A percentile compares a stretch with the other conserved stretches of the same genome.
phyloP scores from a whole-genome alignment of 2,797 vertebrate species.

The Helarctos malayanus region DNA sequence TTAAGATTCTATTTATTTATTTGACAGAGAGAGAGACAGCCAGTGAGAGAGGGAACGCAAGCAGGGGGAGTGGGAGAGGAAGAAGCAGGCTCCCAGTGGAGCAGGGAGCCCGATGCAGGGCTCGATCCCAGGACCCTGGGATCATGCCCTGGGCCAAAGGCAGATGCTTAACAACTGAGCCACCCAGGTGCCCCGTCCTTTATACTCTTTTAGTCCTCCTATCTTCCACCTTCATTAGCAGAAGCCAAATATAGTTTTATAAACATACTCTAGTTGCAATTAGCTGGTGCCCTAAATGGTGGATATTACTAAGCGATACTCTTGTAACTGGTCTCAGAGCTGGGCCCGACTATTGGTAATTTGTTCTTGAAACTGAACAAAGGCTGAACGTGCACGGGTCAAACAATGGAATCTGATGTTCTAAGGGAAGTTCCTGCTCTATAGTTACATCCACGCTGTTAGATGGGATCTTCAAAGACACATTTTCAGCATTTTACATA shows the following conservation, averaged over 20 bases:
- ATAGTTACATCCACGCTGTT: not conserved
- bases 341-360: not conserved
- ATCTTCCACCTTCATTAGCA: not conserved
- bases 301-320: not conserved
- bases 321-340: not conserved
- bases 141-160: too few species aligned
- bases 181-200: not conserved
- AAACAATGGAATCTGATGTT: not conserved
- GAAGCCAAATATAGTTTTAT: constrained; percentile 32
- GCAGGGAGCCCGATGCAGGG: too few species aligned
- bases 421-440: not conserved
- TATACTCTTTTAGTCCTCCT: not conserved
- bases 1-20: too few species aligned
- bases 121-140: too few species aligned
- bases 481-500: constrained; percentile 14
- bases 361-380: constrained; percentile 45
- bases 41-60: too few species aligned
- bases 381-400: not conserved
- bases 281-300: not conserved
- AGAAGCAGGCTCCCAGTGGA: too few species aligned
- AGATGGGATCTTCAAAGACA: not conserved
- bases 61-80: too few species aligned
- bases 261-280: not conserved
- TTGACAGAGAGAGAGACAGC: too few species aligned
- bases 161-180: too few species aligned